Conservation (phyloP, 2,888 invertebrate species). For the Lasioglossum vierecki region DNA sequence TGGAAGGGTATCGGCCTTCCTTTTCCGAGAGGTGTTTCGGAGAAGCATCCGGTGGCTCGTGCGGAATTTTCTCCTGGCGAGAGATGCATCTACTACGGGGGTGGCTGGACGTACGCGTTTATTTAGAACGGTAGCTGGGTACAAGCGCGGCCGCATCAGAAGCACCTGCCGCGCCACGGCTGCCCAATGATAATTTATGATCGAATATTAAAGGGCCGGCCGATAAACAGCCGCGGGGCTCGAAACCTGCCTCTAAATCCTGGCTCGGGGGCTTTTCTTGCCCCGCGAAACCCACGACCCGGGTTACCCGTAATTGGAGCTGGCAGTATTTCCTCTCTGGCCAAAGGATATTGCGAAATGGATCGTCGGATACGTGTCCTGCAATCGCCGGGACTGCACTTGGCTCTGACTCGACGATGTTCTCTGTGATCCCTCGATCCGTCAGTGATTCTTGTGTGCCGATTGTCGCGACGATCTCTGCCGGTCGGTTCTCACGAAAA, state of each 20-base stretch:
- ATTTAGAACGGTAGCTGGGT: constrained; percentile 68
- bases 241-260: constrained; percentile 1
- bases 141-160: constrained; percentile 67
- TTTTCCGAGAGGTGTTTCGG: background rate
- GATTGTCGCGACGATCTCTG: too few relatives aligned
- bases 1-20: background rate
- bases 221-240: constrained; percentile 58
- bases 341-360: background rate
- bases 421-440: background rate
- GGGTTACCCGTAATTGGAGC: background rate
- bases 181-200: constrained; percentile 74
- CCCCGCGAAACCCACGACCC: background rate
- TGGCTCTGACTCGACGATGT: background rate
- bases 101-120: constrained; percentile 68
- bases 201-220: constrained; percentile 68
- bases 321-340: background rate
- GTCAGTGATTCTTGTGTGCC: background rate
- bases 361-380: background rate
- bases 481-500: background rate
- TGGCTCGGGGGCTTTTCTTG: constrained; percentile 8
- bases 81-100: background rate
- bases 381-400: background rate
- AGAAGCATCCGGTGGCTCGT: background rate
- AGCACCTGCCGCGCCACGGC: constrained; percentile 71
- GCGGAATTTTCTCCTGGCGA: background rate